phyloP scores from a whole-genome alignment of 1,140 invertebrate species.

The Microvelia longipes region DNA sequence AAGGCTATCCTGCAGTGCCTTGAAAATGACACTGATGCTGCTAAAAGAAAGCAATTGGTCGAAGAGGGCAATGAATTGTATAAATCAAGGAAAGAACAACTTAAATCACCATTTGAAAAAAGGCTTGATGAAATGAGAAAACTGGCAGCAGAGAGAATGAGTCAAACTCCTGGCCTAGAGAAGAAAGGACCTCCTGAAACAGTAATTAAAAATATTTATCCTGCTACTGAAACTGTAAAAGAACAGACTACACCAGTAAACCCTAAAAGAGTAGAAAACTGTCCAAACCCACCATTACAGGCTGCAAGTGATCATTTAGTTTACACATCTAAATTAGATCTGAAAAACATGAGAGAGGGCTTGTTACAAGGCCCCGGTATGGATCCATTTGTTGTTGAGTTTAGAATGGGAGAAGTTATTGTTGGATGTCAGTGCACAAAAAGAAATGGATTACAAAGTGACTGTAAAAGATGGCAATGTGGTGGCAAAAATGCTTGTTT shows the following conservation, averaged over 20 bases:
- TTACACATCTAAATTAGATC: background rate
- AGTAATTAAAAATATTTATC: background rate
- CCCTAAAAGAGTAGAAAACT: background rate
- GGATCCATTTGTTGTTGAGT: conserved; percentile 29
- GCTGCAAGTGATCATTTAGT: background rate
- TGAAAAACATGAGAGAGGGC: background rate
- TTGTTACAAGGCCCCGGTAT: background rate
- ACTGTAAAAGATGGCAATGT: conserved; percentile 48
- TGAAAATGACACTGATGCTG: too few species aligned
- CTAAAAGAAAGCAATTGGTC: too few species aligned
- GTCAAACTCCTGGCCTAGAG: background rate
- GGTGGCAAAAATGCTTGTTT: conserved; percentile 47
- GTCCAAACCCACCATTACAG: background rate
- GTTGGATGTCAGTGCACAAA: conserved; percentile 53
- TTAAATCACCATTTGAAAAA: too few species aligned
- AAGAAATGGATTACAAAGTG: conserved; percentile 55
- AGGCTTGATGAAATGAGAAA: too few species aligned
- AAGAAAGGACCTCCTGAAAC: background rate
- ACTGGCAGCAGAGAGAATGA: background rate
- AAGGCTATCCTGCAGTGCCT: too few species aligned
- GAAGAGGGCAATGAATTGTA: too few species aligned
- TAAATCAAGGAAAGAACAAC: too few species aligned
- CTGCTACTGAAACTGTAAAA: too few species aligned
- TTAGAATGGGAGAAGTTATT: conserved; percentile 46
- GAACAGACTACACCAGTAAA: background rate